Conservation (phyloP, 2,888 invertebrate species). For the Drosophila yooni region DNA sequence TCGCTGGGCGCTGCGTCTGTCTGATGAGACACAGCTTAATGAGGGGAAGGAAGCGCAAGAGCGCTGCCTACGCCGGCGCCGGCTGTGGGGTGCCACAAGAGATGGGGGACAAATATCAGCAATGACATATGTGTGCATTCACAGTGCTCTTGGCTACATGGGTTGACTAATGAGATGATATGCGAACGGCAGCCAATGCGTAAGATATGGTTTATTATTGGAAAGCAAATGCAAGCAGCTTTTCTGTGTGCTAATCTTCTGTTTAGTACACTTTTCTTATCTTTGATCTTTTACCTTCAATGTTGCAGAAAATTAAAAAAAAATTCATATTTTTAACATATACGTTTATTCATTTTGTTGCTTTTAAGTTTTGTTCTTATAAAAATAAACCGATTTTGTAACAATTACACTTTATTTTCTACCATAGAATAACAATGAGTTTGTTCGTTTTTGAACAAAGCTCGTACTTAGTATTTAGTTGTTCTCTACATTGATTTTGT, state of each 20-base stretch:
- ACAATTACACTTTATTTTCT: neutral
- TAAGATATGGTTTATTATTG: conserved; percentile 44
- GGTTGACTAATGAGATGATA: conserved; percentile 58
- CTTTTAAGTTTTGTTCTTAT: neutral
- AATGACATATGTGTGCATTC: conserved; percentile 48
- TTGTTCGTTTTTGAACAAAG: neutral
- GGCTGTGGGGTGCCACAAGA: conserved; percentile 19
- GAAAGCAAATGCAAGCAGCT: conserved; percentile 7
- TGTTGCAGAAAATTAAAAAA: neutral
- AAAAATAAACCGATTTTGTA: neutral
- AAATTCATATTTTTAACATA: neutral
- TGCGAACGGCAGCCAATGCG: conserved; percentile 53
- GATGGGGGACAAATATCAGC: conserved; percentile 43
- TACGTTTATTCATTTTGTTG: neutral
- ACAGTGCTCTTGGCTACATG: conserved; percentile 26
- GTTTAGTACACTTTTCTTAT: conserved; percentile 6
- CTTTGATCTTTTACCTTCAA: conserved; percentile 15
- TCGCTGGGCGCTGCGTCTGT: conserved; percentile 50
- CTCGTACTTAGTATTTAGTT: neutral
- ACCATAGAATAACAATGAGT: neutral
- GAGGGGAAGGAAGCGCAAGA: neutral
- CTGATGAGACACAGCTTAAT: neutral
- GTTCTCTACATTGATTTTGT: neutral
- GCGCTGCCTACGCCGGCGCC: neutral
- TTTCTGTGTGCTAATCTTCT: conserved; percentile 2